Evolutionary conservation across 2,888 invertebrate species (phyloP).

Genomic region (Listrodromus nycthemerus): DNA sequence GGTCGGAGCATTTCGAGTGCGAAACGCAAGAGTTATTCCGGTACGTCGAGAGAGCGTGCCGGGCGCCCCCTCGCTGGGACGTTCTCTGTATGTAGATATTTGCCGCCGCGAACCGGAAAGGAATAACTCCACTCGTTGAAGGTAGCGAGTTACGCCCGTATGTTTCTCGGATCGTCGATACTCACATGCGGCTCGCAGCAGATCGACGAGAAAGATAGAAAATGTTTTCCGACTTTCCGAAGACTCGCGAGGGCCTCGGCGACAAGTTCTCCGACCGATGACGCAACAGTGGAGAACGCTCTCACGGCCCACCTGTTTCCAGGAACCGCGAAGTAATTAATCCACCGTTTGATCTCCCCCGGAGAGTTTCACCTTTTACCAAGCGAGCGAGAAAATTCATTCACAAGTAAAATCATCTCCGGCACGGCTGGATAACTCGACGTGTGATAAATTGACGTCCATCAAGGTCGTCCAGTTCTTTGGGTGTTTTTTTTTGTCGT

Average conservation of each 20-base stretch:
- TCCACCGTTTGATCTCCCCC: not conserved
- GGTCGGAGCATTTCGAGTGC: slow-evolving; percentile 1
- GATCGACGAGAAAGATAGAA: not conserved
- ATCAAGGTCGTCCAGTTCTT: not conserved
- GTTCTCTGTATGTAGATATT: not conserved
- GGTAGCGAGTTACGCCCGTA: not conserved
- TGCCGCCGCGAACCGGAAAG: no score
- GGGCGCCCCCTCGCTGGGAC: not conserved
- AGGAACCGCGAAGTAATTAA: slow-evolving; percentile 22
- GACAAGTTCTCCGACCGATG: not conserved
- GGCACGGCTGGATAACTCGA: not conserved
- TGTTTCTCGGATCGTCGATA: not conserved
- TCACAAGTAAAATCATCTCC: not conserved
- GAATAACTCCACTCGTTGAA: no score
- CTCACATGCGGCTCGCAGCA: not conserved
- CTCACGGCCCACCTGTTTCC: slow-evolving; percentile 18
- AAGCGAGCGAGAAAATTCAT: not conserved
- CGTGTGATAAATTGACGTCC: not conserved
- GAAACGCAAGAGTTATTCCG: slow-evolving; percentile 61
- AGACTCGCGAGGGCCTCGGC: not conserved
- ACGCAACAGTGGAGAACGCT: not conserved
- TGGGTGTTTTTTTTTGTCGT: not conserved
- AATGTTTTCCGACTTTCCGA: slow-evolving; percentile 27
- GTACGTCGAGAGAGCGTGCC: slow-evolving; percentile 42
- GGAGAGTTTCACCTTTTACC: not conserved